Evolutionary conservation across 2,113 vertebrate genomes (phyloP).

Genomic region (Oriolus oriolus): DNA sequence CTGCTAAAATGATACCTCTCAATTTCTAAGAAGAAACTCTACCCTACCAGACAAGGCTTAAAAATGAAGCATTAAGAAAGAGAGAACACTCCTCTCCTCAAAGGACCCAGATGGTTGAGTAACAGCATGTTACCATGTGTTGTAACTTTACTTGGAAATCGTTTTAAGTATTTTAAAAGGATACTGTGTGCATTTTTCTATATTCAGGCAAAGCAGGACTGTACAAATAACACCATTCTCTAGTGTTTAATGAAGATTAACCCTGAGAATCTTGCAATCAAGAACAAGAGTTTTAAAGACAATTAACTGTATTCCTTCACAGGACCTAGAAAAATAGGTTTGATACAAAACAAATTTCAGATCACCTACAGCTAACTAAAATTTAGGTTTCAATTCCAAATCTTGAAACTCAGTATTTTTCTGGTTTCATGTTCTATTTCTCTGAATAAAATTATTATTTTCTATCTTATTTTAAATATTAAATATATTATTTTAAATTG

Average conservation of each 20-base stretch:
- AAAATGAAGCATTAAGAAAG: background rate
- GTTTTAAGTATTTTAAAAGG: background rate
- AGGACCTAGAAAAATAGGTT: background rate
- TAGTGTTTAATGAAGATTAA: background rate
- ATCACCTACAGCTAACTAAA: background rate
- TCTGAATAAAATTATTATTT: background rate
- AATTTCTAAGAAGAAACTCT: background rate
- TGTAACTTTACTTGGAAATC: background rate
- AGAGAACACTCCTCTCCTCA: background rate
- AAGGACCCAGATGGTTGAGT: background rate
- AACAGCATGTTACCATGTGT: background rate
- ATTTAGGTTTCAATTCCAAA: background rate
- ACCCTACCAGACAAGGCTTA: background rate
- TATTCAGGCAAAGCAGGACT: background rate
- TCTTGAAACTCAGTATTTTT: background rate
- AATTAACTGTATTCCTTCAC: background rate
- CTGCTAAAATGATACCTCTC: background rate
- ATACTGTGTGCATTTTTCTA: background rate
- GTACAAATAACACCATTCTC: background rate
- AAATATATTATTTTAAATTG: background rate
- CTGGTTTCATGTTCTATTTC: background rate
- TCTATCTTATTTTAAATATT: background rate
- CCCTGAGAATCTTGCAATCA: background rate
- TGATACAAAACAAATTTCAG: background rate
- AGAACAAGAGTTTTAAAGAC: background rate